Conservation (phyloP, 1,140 invertebrate genomes). For the Brachionus plicatilis region DNA sequence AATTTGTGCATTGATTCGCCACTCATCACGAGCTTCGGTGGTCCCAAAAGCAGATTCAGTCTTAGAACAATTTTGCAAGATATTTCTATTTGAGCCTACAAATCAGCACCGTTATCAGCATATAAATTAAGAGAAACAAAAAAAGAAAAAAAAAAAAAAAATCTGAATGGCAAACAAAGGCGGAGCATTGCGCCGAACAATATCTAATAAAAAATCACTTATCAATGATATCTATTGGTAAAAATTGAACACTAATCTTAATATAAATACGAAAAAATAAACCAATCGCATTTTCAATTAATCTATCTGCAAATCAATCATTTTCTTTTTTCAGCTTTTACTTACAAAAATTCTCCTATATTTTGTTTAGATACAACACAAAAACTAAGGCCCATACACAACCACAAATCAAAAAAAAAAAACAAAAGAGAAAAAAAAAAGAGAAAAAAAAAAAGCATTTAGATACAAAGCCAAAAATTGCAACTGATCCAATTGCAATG, state of each 20-base stretch:
- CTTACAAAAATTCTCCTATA: neutral
- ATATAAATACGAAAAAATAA: neutral
- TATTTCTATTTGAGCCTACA: neutral
- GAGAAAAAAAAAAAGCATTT: neutral
- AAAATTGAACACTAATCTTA: neutral
- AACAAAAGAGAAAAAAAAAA: neutral
- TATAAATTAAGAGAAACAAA: neutral
- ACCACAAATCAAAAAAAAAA: neutral
- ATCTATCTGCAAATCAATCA: slow-evolving; percentile 9
- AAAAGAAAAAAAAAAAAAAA: too few species aligned
- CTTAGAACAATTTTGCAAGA: neutral
- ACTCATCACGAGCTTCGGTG: neutral
- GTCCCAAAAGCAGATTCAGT: neutral
- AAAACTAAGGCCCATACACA: neutral
- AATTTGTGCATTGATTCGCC: neutral
- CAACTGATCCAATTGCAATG: neutral
- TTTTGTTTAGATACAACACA: neutral
- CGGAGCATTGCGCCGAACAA: neutral
- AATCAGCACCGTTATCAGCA: slow-evolving; percentile 6
- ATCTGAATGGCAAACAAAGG: neutral
- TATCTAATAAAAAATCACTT: slow-evolving; percentile 14
- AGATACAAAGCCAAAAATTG: neutral
- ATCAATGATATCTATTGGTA: neutral
- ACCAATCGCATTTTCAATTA: neutral
- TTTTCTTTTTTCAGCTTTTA: neutral